A percentile compares a stretch with the other conserved stretches of the same genome.
phyloP scores from a whole-genome alignment of 2,888 invertebrate genomes.

The Tenthredo mesomela region DNA sequence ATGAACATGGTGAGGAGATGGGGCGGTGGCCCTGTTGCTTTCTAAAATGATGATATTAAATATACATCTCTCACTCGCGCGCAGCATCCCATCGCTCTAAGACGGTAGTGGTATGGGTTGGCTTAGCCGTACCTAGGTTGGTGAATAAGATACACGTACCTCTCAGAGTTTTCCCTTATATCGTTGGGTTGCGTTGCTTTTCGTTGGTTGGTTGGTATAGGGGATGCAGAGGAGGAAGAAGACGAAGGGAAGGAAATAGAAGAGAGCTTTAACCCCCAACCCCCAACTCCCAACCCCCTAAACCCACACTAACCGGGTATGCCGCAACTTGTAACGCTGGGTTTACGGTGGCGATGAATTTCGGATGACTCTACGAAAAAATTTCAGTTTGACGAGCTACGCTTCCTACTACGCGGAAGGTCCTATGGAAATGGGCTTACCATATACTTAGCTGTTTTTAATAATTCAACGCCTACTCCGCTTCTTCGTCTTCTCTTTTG shows the following conservation, averaged over 20 bases:
- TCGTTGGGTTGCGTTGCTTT: neutral
- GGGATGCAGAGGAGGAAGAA: neutral
- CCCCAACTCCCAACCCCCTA: neutral
- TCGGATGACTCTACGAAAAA: slow-evolving; percentile 67
- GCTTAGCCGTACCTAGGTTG: neutral
- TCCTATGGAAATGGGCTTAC: slow-evolving; percentile 43
- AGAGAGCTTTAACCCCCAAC: neutral
- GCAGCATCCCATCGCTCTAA: slow-evolving; percentile 23
- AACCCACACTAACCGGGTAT: neutral
- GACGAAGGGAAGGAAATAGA: neutral
- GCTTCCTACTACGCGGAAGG: neutral
- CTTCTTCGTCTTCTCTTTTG: neutral
- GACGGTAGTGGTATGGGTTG: neutral
- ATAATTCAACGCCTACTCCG: slow-evolving; percentile 31
- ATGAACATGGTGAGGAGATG: slow-evolving; percentile 59
- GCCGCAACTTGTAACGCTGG: slow-evolving; percentile 65
- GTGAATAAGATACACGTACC: slow-evolving; percentile 21
- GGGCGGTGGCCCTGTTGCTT: slow-evolving; percentile 25
- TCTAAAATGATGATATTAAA: slow-evolving; percentile 69
- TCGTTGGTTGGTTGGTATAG: neutral
- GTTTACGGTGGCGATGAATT: slow-evolving; percentile 73
- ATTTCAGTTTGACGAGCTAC: slow-evolving; percentile 70
- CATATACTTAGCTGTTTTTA: slow-evolving; percentile 48
- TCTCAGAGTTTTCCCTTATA: slow-evolving; percentile 13
- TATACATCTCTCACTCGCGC: slow-evolving; percentile 66